Evolutionary conservation across 2,888 invertebrate species (phyloP).

Genomic region (Sinotaia quadrata): DNA sequence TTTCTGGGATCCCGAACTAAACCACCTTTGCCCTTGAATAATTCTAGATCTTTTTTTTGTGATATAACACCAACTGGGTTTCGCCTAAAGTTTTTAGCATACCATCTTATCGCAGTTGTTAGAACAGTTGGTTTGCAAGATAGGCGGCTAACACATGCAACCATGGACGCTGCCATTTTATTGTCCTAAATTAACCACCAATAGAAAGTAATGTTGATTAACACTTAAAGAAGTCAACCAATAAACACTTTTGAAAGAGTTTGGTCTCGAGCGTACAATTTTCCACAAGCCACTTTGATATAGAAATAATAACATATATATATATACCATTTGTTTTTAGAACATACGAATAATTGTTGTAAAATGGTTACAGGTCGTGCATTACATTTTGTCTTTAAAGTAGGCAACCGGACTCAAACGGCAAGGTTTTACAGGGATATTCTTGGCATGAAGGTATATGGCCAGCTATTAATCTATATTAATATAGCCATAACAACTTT

Average conservation of each 20-base stretch:
- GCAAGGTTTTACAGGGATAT: conserved; percentile 90
- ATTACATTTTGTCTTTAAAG: conserved; percentile 96
- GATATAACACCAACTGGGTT: conserved; percentile 17
- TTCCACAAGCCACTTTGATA: too few relatives aligned
- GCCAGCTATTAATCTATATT: background rate
- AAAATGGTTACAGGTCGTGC: conserved; percentile 76
- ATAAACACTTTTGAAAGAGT: too few relatives aligned
- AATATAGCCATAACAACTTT: background rate
- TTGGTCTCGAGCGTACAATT: too few relatives aligned
- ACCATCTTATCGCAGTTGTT: conserved; percentile 17
- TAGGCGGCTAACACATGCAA: conserved; percentile 25
- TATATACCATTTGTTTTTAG: too few relatives aligned
- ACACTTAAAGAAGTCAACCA: too few relatives aligned
- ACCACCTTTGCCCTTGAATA: conserved; percentile 11
- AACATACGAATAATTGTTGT: too few relatives aligned
- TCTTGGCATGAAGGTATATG: conserved; percentile 93
- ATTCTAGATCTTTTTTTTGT: conserved; percentile 26
- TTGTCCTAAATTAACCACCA: too few relatives aligned
- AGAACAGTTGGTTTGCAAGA: background rate
- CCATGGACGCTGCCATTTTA: conserved; percentile 38
- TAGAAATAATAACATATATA: too few relatives aligned
- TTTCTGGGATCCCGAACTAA: conserved; percentile 27
- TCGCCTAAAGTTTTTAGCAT: conserved; percentile 34
- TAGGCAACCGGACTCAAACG: conserved; percentile 89
- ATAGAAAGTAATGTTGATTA: too few relatives aligned